Evolutionary conservation across 2,113 vertebrate species (phyloP), one percentile per base, ranked within the genome.

Genomic region (Melanostigma gelatinosum): DNA sequence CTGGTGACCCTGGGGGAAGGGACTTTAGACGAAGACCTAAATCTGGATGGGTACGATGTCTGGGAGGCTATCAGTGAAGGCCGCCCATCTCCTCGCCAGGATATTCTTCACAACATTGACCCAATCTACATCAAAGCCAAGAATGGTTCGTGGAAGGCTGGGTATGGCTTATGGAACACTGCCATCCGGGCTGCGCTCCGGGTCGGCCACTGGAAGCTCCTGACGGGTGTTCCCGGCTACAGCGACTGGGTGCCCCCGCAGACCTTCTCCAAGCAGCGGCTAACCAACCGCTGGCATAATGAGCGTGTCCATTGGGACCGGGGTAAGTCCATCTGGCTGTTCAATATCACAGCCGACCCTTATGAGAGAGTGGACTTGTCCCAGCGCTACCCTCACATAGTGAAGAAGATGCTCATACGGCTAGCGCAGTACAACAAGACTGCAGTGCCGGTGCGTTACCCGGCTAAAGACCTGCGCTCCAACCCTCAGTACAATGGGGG

Each of bases 11-110:
- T 99, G 89, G 98, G 95, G 0, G 97, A 97, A 83, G 98, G 97
- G 10, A 96, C 95, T 69, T 94, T 98, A 1, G 96, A 98, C 7
- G 98, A 99, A 85, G 93, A 97, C 73, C 94, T 95, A 62, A 95
- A 94, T 36, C 90, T 99, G 79, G 98, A 99, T 0, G 98, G 98
- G 8, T 99, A 97, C 0, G 98, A 99, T 7, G 93, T 99, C 70
- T 99, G 98, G 98, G 98, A 99, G 91, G 95, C 97, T 36, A 96
- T 99, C 65, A 99, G 98, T 0, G 98, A 99, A 92, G 97, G 97
- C 4, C 95, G 93, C 3, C 97, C 95, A 2, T 99, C 98, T 0
- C 98, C 98, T 2, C 96, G 98, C 8, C 92, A 96, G 11, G 98
- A 99, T 85, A 97, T 99, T 89, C 93, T 99, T 40, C 98, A 99